Percentiles rank a stretch among this genome's conserved stretches.
These are phyloP conservation scores for Andricus quercusramuli DNA, from an alignment of 2,888 invertebrate genomes.

Conservation along the genomic window DNA sequence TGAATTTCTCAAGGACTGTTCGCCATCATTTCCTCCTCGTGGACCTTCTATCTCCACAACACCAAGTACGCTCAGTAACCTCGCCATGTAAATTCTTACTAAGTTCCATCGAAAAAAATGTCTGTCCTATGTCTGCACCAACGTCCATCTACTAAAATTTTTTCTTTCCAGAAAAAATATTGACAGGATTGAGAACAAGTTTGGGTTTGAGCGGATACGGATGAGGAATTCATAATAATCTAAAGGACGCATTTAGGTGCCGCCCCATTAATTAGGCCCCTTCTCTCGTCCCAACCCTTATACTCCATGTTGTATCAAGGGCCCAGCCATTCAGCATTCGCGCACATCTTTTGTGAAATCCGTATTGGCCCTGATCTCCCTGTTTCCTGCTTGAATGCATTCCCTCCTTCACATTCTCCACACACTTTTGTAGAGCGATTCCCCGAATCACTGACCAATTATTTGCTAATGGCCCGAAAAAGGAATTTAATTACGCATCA, in stretches of 20 bases:
- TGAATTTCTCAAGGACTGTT: slow-evolving; percentile 47
- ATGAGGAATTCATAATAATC: slow-evolving; percentile 25
- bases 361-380: slow-evolving; percentile 23
- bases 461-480: slow-evolving; percentile 30
- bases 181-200: not conserved
- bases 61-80: not conserved
- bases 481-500: slow-evolving; percentile 42
- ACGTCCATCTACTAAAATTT: too few species aligned
- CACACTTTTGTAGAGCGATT: not conserved
- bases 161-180: too few species aligned
- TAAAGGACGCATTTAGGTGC: slow-evolving; percentile 44
- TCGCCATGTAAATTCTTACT: not conserved
- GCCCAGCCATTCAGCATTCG: slow-evolving; percentile 65
- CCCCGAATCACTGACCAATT: slow-evolving; percentile 38
- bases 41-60: not conserved
- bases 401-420: not conserved
- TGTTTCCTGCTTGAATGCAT: slow-evolving; percentile 33
- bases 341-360: slow-evolving; percentile 55
- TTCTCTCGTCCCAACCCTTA: slow-evolving; percentile 59
- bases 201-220: not conserved
- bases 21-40: too few species aligned
- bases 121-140: too few species aligned
- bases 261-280: slow-evolving; percentile 73
- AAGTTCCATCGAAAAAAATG: too few species aligned
- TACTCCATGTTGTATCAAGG: slow-evolving; percentile 64